These are phyloP conservation scores for Recurvirostra avosetta DNA, from an alignment of 2,113 vertebrate genomes.

Conservation along the genomic window DNA sequence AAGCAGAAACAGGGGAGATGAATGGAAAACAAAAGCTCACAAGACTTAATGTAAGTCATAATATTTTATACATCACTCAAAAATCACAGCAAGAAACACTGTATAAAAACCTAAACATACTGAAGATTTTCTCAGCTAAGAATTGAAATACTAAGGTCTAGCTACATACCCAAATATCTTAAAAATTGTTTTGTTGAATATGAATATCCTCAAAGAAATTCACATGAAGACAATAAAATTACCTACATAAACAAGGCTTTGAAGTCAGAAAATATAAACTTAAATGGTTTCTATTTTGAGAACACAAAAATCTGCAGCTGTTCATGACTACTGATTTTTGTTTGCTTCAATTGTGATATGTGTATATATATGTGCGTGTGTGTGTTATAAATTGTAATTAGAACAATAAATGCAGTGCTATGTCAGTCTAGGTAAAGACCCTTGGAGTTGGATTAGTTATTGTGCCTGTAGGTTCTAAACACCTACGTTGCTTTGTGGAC, in stretches of 20 bases:
- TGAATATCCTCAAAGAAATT: background rate
- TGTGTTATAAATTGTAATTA: background rate
- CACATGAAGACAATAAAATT: background rate
- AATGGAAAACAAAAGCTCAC: background rate
- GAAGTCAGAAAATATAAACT: background rate
- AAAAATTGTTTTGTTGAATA: background rate
- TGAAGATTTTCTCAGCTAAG: background rate
- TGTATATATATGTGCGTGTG: background rate
- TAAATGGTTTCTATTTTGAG: background rate
- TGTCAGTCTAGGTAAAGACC: background rate
- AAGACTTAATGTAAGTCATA: background rate
- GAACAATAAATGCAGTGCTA: background rate
- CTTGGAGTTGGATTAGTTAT: background rate
- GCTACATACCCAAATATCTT: background rate
- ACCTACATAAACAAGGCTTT: background rate
- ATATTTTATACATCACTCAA: background rate
- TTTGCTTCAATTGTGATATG: background rate
- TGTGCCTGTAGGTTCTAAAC: background rate
- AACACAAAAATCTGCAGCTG: background rate
- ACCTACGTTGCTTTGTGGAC: background rate
- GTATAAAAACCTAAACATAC: background rate
- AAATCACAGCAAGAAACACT: background rate
- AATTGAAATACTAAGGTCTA: background rate
- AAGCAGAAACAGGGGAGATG: background rate
- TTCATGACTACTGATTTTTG: background rate